These are phyloP conservation scores for Argentina silus DNA, from an alignment of 2,797 vertebrate genomes.

Conservation along the genomic window DNA sequence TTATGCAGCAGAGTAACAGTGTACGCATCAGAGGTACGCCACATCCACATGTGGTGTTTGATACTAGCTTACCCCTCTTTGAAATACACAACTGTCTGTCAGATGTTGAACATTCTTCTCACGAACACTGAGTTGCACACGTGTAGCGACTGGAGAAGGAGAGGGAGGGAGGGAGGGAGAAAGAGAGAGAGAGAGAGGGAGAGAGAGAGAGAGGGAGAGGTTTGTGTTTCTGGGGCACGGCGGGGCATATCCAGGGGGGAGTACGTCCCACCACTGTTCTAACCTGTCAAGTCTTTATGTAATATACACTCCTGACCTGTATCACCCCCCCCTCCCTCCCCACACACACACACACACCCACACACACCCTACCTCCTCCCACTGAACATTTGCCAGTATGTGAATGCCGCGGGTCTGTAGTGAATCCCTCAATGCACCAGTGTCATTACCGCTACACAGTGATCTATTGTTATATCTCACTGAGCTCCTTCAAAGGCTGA, in stretches of 20 bases:
- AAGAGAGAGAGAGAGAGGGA: neutral
- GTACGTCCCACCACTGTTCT: slow-evolving; percentile 45
- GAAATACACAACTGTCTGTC: neutral
- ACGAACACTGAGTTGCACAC: neutral
- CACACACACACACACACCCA: neutral
- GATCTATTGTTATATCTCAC: neutral
- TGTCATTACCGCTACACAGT: neutral
- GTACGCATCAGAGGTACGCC: neutral
- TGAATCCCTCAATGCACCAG: neutral
- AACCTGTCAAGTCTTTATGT: slow-evolving; percentile 54
- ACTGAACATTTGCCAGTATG: neutral
- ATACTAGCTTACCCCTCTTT: neutral
- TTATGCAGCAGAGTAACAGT: neutral
- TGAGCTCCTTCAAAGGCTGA: neutral
- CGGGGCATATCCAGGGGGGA: slow-evolving; percentile 32
- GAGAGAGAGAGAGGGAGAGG: neutral
- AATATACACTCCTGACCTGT: slow-evolving; percentile 45
- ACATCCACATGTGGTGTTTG: neutral
- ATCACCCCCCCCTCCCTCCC: slow-evolving; percentile 25
- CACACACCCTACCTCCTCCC: neutral
- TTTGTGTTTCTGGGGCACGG: neutral
- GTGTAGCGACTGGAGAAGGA: neutral
- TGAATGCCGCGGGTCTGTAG: neutral
- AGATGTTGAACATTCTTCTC: slow-evolving; percentile 1
- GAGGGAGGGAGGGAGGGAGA: neutral